phyloP scores from a whole-genome alignment of 2,113 vertebrate species.

The Vireo altiloquus region DNA sequence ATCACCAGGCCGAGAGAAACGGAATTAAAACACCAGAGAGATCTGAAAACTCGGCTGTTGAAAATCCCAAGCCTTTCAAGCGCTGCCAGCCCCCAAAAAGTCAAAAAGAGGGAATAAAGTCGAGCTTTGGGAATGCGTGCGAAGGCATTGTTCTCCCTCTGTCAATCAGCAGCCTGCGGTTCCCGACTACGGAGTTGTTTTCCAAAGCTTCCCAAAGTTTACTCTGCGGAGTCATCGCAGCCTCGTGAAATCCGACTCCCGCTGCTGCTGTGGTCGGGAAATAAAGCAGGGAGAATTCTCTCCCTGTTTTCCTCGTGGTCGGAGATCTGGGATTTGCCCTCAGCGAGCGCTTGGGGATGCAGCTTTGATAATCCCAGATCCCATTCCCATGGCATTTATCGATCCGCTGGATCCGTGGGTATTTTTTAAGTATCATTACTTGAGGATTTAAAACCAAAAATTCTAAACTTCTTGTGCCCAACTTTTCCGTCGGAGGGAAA shows the following conservation, averaged over 20 bases:
- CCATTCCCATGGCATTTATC: accelerated
- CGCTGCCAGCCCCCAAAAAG: accelerated
- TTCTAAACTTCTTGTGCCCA: accelerated
- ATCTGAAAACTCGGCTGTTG: neutral
- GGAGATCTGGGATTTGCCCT: neutral
- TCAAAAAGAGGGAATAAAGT: neutral
- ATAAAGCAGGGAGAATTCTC: neutral
- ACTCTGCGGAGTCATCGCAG: neutral
- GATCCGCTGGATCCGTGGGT: accelerated
- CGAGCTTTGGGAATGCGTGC: neutral
- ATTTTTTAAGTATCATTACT: neutral
- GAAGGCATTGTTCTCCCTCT: neutral
- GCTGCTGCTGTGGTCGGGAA: neutral
- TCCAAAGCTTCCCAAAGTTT: neutral
- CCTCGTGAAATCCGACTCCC: neutral
- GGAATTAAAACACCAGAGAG: no score
- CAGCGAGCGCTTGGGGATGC: accelerated
- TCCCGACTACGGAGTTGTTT: neutral
- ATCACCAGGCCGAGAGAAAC: accelerated
- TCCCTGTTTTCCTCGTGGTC: neutral
- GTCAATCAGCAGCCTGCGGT: neutral
- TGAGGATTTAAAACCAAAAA: accelerated
- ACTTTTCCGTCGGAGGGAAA: accelerated
- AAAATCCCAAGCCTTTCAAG: neutral
- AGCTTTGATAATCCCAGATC: no score